Evolutionary conservation across 2,797 vertebrate species (phyloP), one percentile per base, ranked within the genome.

Genomic region (Meriones psammophilus): DNA sequence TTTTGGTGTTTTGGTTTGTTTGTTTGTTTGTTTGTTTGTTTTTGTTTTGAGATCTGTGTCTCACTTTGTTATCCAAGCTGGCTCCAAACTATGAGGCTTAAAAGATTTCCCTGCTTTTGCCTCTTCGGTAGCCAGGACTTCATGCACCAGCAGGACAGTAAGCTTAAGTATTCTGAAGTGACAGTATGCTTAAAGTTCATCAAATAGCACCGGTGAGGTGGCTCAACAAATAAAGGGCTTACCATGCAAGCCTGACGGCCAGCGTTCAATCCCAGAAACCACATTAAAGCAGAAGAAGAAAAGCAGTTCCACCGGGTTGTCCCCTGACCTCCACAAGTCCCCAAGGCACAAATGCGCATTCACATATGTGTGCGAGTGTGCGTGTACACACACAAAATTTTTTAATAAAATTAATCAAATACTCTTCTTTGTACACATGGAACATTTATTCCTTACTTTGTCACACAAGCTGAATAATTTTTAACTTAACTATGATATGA

Each of bases 371-470:
- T 74, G 71, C 22, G n/a, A 33, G 22, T 30, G 20, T 17, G 14
- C 10, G 60, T 7, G 22, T 20, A 60, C 6, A 33, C 54, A 17
- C 26, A 46, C 39, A 46, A 42, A 5, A 6, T 42, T 42, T 42
- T 42, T 42, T 42, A 42, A 42, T 42, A 66, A 84, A 88, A 76
- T 14, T 24, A 73, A 68, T 74, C 69, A 76, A n/a, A 76, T 62
- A 46, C 33, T 33, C 66, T 68, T 56, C 7, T 64, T 83, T 87
- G 18, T 3, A 39, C 50, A 42, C 62, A 93, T 3, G 42, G 5
- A 62, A 89, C 4, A 77, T 88, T 64, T 79, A 74, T 64, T 28
- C 33, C 81, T 86, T 92, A 93, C 73, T 80, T 68, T 73, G 17
- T 50, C 68, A 88, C 33, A 46, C 6, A 78, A 42, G 66, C 26